These are phyloP conservation scores for Pholis gunnellus DNA, from an alignment of 2,113 vertebrate genomes.

Conservation along the genomic window DNA sequence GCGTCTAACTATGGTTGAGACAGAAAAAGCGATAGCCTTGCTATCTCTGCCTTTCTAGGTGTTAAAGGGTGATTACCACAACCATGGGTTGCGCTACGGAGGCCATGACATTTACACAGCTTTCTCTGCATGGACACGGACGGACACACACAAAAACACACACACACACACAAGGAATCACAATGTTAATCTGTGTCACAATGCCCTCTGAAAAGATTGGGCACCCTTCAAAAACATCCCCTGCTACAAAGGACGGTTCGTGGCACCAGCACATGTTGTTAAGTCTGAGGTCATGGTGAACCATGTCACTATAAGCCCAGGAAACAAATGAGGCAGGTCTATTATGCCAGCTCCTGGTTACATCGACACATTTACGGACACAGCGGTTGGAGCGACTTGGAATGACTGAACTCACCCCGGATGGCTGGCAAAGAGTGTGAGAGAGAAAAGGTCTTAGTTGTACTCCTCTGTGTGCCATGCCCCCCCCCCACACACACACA, in stretches of 20 bases:
- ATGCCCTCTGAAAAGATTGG: conserved; percentile 70
- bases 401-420: conserved; percentile 45
- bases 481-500: background rate
- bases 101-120: conserved; percentile 60
- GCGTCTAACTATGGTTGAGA: conserved; percentile 4
- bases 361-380: conserved; percentile 57
- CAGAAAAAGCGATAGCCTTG: conserved; percentile 34
- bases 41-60: conserved; percentile 38
- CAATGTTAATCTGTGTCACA: conserved; percentile 75
- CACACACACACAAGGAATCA: conserved; percentile 41
- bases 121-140: conserved; percentile 35
- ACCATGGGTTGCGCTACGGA: conserved; percentile 39
- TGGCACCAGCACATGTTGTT: conserved; percentile 68
- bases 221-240: conserved; percentile 68
- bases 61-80: conserved; percentile 27
- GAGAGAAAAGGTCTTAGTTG: conserved; percentile 41
- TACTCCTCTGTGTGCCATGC: conserved; percentile 37
- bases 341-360: conserved; percentile 79
- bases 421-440: conserved; percentile 33
- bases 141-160: conserved; percentile 2
- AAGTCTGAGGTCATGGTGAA: conserved; percentile 81
- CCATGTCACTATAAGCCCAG: conserved; percentile 76
- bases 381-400: conserved; percentile 26
- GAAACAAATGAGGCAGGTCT: conserved; percentile 78
- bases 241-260: conserved; percentile 64